phyloP scores from a whole-genome alignment of 2,797 vertebrate species.

The Galaxias olidus region DNA sequence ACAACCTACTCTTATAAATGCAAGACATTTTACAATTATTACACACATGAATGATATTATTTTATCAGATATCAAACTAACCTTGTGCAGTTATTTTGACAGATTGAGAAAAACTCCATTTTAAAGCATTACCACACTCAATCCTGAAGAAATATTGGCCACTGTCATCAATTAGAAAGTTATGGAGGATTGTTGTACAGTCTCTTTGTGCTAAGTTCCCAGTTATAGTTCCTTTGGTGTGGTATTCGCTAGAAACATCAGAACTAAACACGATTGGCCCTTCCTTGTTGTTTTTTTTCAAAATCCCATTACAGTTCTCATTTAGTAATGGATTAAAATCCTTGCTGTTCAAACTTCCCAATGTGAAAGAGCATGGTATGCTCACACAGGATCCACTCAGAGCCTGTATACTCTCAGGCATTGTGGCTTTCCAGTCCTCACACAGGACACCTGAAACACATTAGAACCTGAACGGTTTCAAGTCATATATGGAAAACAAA shows the following conservation, averaged over 20 bases:
- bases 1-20: too few relatives aligned
- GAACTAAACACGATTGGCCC: background rate
- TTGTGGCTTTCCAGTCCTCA: background rate
- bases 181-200: slow-evolving; percentile 42
- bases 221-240: background rate
- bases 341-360: background rate
- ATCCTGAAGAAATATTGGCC: background rate
- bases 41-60: background rate
- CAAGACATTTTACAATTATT: background rate
- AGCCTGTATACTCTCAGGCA: background rate
- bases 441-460: slow-evolving; percentile 2
- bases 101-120: fast-evolving
- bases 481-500: too few relatives aligned
- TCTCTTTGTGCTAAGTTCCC: slow-evolving; percentile 1
- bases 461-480: too few relatives aligned
- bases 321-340: too few relatives aligned
- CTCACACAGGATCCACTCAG: slow-evolving; percentile 1
- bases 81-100: background rate
- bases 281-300: background rate
- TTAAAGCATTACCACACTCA: fast-evolving
- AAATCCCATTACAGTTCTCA: background rate
- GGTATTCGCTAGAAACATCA: fast-evolving
- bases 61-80: slow-evolving; percentile 12
- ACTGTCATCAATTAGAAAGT: fast-evolving
- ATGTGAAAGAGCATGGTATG: background rate